Base-by-base conservation (phyloP, 2,888 invertebrate genomes). In the Xestia ashworthii region DNA sequence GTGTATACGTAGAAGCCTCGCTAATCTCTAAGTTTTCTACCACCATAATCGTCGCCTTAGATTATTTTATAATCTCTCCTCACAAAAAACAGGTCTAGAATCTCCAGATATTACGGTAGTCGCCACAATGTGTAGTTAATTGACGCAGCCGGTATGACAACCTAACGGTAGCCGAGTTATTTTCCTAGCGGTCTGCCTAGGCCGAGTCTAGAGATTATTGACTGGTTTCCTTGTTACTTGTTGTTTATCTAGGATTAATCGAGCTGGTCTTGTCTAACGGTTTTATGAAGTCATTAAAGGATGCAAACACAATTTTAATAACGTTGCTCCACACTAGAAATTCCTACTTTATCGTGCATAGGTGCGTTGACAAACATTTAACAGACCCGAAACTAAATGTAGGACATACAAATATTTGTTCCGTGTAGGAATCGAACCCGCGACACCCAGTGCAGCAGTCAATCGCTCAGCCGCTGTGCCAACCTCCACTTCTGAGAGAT, bases 141-240 rank as follows among this genome's bases (percentile, higher is more conserved):
- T 83, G 74, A 79, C 80, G 60, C 46, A 62, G 62, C 48, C 16
- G 76, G 70, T 64, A 82, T 82, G 77, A 55, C 71, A 83, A 71
- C 3, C 6, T 81, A 81, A 82, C 81, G 81, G 81, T 78, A 64
- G 41, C 19, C 46, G 38, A 58, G 81, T 71, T 78, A 78, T 81
- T 82, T 82, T 82, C 81, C 53, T 81, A 82, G 81, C 81, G 81
- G 80, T 80, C 12, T 16, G 3, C 25, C 46, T 32, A 53, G 68
- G 67, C 41, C 32, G 55, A 64, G 41, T 62, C 50, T 58, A 14
- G 50, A 41, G 25, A 82, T 82, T 77, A 77, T 50, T 41, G n/a
- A 41, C 76, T 46, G n/a, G 46, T 69, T 82, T 81, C 78, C 82
- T 76, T 44, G 69, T 67, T 44, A 71, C 66, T 67, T 22, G 67